These are phyloP conservation scores for Melanchra persicariae DNA, from an alignment of 2,888 invertebrate species.

Conservation along the genomic window DNA sequence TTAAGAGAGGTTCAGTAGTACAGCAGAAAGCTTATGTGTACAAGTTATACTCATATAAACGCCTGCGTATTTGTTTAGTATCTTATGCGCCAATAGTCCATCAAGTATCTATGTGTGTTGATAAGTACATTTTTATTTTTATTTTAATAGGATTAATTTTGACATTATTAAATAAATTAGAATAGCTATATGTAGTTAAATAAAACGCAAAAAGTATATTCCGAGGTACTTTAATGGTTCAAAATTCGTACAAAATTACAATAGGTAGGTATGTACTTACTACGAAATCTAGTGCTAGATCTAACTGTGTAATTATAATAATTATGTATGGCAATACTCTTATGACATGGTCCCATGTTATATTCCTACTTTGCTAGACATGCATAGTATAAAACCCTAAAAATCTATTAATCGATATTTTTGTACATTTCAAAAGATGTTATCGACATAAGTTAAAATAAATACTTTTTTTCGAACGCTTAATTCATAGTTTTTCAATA, in stretches of 20 bases:
- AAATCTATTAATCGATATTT: slow-evolving; percentile 22
- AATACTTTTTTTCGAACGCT: slow-evolving; percentile 35
- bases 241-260: slow-evolving; percentile 56
- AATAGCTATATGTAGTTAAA: not conserved
- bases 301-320: slow-evolving; percentile 17
- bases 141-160: too few relatives aligned
- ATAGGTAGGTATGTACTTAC: slow-evolving; percentile 3
- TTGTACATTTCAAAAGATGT: slow-evolving; percentile 42
- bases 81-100: too few relatives aligned
- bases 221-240: slow-evolving; percentile 71
- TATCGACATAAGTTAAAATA: slow-evolving; percentile 49
- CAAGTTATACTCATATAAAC: too few relatives aligned
- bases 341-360: slow-evolving; percentile 10
- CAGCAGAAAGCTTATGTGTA: too few relatives aligned
- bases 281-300: slow-evolving; percentile 7
- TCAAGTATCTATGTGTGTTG: too few relatives aligned
- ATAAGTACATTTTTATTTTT: too few relatives aligned
- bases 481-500: slow-evolving; percentile 41
- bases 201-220: slow-evolving; percentile 9
- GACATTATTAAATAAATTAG: not conserved
- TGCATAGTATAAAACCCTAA: slow-evolving; percentile 4
- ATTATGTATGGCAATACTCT: slow-evolving; percentile 56
- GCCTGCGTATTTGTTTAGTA: too few relatives aligned
- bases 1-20: too few relatives aligned
- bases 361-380: slow-evolving; percentile 5